Evolutionary conservation across 2,113 vertebrate genomes (phyloP).

Genomic region (Ardeotis arabs): DNA sequence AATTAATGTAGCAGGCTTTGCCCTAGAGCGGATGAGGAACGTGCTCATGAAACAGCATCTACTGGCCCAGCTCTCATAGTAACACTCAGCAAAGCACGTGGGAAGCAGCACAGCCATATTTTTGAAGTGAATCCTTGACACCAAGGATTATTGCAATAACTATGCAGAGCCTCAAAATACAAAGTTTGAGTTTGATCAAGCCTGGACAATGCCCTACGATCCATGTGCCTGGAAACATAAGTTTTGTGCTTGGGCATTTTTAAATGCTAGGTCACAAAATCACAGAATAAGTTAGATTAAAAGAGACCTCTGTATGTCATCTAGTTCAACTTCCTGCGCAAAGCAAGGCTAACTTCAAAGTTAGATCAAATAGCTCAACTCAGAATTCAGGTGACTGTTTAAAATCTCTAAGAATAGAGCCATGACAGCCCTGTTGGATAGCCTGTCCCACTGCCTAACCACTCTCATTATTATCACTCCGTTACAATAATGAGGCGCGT

Average conservation of each 20-base stretch:
- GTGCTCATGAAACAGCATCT: neutral
- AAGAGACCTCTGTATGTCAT: neutral
- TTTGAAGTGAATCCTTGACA: neutral
- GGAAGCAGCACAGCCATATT: neutral
- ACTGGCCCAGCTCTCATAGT: neutral
- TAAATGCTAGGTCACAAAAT: neutral
- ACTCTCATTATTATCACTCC: neutral
- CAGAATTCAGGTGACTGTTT: neutral
- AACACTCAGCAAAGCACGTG: neutral
- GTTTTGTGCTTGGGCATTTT: neutral
- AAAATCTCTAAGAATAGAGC: neutral
- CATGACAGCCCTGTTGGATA: neutral
- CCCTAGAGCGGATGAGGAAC: neutral
- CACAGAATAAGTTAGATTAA: neutral
- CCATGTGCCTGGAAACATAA: neutral
- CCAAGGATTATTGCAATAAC: neutral
- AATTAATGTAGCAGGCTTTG: neutral
- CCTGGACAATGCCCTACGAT: neutral
- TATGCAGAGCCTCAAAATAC: neutral
- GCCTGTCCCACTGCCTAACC: neutral
- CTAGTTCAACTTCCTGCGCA: neutral
- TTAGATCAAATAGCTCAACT: neutral
- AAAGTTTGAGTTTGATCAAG: neutral
- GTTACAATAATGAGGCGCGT: neutral
- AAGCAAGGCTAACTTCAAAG: neutral